phyloP scores from a whole-genome alignment of 2,113 vertebrate genomes.

The Progne subis region DNA sequence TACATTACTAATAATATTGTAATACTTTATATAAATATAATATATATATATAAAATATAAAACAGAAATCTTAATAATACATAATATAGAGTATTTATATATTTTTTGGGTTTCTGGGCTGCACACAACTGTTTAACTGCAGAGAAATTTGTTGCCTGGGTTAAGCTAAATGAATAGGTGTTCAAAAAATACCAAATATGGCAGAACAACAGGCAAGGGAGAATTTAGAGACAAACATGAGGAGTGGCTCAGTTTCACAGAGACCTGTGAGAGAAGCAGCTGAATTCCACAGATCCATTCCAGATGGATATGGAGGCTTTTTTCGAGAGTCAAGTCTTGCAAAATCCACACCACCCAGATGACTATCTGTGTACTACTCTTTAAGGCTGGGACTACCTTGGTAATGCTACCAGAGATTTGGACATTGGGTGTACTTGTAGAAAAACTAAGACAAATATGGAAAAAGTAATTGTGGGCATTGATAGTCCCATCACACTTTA shows the following conservation, averaged over 20 bases:
- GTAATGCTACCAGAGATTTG: not conserved
- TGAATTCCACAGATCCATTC: not conserved
- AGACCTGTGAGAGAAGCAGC: not conserved
- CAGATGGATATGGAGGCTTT: not conserved
- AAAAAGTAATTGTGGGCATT: not conserved
- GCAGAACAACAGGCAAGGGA: not conserved
- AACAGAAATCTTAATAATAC: not conserved
- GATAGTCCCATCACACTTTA: not conserved
- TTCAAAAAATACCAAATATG: not conserved
- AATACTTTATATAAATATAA: no score
- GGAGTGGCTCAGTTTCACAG: not conserved
- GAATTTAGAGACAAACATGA: not conserved
- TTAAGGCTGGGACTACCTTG: not conserved
- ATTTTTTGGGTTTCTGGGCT: not conserved
- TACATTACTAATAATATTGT: not conserved
- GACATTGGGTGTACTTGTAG: not conserved
- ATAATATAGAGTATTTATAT: not conserved
- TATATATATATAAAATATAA: no score
- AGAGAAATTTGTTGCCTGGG: not conserved
- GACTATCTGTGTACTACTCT: not conserved
- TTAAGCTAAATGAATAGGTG: not conserved
- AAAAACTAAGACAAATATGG: not conserved
- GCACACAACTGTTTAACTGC: fast-evolving
- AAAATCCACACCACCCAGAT: not conserved
- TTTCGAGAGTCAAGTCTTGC: not conserved